A percentile compares a stretch with the other conserved stretches of the same genome.
These are phyloP conservation scores for Andrena flavipes DNA, from an alignment of 2,888 invertebrate species.

Conservation along the genomic window DNA sequence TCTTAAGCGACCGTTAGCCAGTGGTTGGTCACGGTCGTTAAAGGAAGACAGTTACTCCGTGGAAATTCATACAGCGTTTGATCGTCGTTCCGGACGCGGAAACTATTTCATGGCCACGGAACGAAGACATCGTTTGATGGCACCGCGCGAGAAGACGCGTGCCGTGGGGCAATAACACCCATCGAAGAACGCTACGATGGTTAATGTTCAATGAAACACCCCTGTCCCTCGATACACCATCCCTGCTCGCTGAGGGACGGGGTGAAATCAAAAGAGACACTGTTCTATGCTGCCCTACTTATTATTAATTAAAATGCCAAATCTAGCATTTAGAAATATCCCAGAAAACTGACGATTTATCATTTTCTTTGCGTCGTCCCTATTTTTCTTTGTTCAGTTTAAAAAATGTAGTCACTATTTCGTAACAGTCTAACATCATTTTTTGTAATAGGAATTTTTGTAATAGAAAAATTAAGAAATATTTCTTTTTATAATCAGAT, in stretches of 20 bases:
- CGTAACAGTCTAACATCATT: no score
- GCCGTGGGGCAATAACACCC: conserved; percentile 74
- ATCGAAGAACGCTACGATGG: conserved; percentile 71
- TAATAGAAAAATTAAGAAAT: no score
- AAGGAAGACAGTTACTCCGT: background rate
- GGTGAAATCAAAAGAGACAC: conserved; percentile 20
- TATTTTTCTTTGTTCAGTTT: no score
- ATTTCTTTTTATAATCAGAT: no score
- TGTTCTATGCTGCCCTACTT: conserved; percentile 26
- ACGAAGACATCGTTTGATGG: conserved; percentile 69
- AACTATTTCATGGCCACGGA: conserved; percentile 63
- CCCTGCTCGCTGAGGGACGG: conserved; percentile 11
- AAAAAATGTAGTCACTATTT: no score
- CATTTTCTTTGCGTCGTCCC: no score
- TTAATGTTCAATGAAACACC: conserved; percentile 70
- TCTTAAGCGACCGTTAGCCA: background rate
- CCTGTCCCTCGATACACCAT: conserved; percentile 44
- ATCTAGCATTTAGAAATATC: no score
- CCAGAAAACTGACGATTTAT: no score
- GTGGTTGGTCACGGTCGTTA: background rate
- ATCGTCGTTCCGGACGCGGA: conserved; percentile 36
- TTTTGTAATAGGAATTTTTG: no score
- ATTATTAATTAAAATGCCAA: no score
- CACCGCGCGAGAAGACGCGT: conserved; percentile 70
- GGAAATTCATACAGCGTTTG: conserved; percentile 20